Conservation (phyloP, 2,888 invertebrate species). For the Schizotus pectinicornis region DNA sequence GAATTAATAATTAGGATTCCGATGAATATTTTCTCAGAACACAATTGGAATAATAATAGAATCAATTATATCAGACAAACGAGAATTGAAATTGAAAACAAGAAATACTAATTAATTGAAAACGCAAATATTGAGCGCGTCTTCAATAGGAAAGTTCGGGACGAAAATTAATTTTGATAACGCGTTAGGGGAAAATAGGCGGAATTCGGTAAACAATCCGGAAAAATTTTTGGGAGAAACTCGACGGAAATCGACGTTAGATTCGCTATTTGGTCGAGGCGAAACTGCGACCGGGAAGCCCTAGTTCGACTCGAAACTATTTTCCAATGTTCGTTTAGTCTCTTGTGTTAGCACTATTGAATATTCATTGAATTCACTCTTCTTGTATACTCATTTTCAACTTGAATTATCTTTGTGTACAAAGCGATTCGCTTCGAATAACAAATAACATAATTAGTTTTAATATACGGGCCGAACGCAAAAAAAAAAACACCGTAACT, state of each 20-base stretch:
- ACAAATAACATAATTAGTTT: conserved; percentile 29
- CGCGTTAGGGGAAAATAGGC: background rate
- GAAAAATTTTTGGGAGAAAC: background rate
- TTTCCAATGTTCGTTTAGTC: conserved; percentile 45
- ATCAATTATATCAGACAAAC: conserved; percentile 53
- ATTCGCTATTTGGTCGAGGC: background rate
- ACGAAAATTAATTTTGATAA: conserved; percentile 40
- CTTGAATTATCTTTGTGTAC: conserved; percentile 32
- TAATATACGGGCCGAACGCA: conserved; percentile 6
- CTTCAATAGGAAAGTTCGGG: conserved; percentile 38
- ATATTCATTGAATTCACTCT: conserved; percentile 44
- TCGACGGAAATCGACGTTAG: background rate
- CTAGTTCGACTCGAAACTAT: conserved; percentile 34
- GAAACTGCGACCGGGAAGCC: background rate
- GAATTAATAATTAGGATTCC: conserved; percentile 30
- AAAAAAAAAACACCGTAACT: background rate
- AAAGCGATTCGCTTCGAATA: conserved; percentile 28
- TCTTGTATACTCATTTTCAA: conserved; percentile 32
- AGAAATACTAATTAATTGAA: conserved; percentile 55
- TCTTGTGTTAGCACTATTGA: conserved; percentile 47
- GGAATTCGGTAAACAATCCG: background rate
- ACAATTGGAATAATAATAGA: conserved; percentile 48
- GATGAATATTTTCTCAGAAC: conserved; percentile 37
- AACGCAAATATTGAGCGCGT: conserved; percentile 52
- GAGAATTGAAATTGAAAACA: conserved; percentile 51